Evolutionary conservation across 2,113 vertebrate species (phyloP), one percentile per base, ranked within the genome.

Genomic region (Callocephalon fimbriatum): DNA sequence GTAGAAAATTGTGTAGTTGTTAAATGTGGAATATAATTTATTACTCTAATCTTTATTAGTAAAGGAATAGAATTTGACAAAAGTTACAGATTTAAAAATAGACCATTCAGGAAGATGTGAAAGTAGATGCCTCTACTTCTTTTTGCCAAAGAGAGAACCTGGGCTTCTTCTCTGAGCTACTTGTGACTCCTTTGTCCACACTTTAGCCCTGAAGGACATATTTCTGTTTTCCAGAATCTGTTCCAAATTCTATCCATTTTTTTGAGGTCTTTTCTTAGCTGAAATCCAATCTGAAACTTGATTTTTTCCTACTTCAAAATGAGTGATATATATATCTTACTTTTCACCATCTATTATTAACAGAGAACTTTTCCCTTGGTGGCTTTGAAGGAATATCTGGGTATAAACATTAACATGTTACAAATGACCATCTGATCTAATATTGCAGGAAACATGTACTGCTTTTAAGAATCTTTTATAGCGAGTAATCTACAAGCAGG

Each of bases 1-100:
- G 50, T 88, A 90, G 27, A 79, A 95, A 95, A 90, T 61, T 82
- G 29, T 59, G 51, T 86, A 88, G 82, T 93, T 92, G 62, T 92
- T 92, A 95, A 68, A 44, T 44, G 16, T 48, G 45, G 26, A 65
- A 86, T 79, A 56, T 72, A 92, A 88, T 93, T 88, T 92, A 88
- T 93, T 83, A 31, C 16, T 73, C 61, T 86, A 80, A 68, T 88
- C 19, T 45, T 32, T 40, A 68, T 70, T 88, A 88, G 31, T 45
- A 72, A 93, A 74, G 20, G 26, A 95, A 86, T 59, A 54, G 15
- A 75, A 91, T 76, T 90, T 86, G 51, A 73, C 44, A 92, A 82
- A 84, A 93, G 56, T 27, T 86, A 35, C 16, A 79, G 58, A 76
- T 90, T 94, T 88, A 53, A 88, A 92, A 86, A 68, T 8, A 40